phyloP scores from a whole-genome alignment of 2,888 invertebrate genomes.

The Drosophila mercatorum region DNA sequence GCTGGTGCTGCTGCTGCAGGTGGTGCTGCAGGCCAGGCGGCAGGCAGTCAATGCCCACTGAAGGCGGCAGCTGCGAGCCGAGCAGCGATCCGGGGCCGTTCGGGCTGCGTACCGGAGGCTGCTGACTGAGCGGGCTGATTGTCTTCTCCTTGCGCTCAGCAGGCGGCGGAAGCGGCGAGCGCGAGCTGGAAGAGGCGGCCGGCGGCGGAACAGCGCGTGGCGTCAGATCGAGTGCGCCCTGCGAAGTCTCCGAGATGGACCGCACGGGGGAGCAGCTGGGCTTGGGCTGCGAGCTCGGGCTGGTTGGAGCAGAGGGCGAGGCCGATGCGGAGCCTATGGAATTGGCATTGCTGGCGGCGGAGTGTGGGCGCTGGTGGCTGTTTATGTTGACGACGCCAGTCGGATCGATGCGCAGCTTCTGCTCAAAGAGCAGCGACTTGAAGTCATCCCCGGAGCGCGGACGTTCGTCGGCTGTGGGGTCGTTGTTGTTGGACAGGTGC shows the following conservation, averaged over 20 bases:
- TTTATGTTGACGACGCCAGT: constrained; percentile 76
- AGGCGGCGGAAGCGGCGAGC: constrained; percentile 58
- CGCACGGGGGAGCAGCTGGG: constrained; percentile 82
- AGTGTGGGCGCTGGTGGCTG: constrained; percentile 67
- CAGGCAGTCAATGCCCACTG: constrained; percentile 76
- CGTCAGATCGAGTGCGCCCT: constrained; percentile 87
- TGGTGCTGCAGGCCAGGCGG: constrained; percentile 82
- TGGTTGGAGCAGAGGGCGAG: constrained; percentile 77
- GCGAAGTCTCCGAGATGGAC: constrained; percentile 84
- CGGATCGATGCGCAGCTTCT: constrained; percentile 83
- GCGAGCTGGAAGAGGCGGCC: constrained; percentile 30
- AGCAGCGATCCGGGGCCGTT: constrained; percentile 47
- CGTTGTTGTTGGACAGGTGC: constrained; percentile 82
- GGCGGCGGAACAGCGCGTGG: constrained; percentile 84
- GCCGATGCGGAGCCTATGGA: constrained; percentile 76
- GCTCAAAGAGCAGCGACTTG: constrained; percentile 83
- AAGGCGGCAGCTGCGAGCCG: constrained; percentile 63
- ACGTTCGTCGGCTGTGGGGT: constrained; percentile 75
- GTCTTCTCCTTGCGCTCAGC: constrained; percentile 57
- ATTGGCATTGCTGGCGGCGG: constrained; percentile 75
- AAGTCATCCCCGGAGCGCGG: constrained; percentile 83
- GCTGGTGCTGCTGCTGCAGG: constrained; percentile 83
- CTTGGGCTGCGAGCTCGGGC: constrained; percentile 72
- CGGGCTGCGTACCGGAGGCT: constrained; percentile 51
- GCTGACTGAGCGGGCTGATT: constrained; percentile 59